Base-by-base conservation (phyloP, 2,888 invertebrate species). In the Scelioninae gen. 1 region DNA sequence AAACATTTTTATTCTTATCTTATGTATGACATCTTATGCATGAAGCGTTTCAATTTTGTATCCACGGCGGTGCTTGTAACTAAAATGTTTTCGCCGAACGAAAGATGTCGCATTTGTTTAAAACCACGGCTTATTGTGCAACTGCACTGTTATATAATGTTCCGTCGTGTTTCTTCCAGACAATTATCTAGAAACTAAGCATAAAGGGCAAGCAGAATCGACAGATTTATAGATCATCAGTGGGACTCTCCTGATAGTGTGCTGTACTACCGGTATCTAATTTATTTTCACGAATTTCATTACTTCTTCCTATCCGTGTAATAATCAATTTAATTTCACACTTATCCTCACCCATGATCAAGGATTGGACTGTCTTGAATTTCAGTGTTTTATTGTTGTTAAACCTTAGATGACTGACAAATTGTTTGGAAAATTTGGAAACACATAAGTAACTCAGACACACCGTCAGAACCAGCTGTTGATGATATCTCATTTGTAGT, bases 201-300 rank as follows among this genome's bases (percentile, higher is more conserved):
- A 91, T 90, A 92, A 91, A 87, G 91, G 91, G 86, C 90, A 91
- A 90, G 91, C 92, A 87, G 92, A 91, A 91, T 92, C 92, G 88
- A 92, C 92, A 88, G 90, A 87, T 91, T 92, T 92, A 89, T 92
- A 92, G 89, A 90, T 88, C 89, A 90, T 86, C 91, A 88, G 85
- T 89, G 90, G 91, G 90, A 89, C 88, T 88, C 87, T 86, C 86
- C 89, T 89, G 90, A 90, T 90, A 90, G 88, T 90, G 86, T 86
- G 91, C 91, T 91, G 90, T 91, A 88, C 87, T 88, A 84, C 90
- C 87, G 92, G 92, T 92, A 92, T 83, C 89, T 89, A 90, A 90
- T 91, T 91, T 91, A 90, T 88, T 90, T 89, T 88, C 88, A 88
- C 87, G 86, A 88, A 86, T n/a, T 88, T 88, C 87, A 87, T 88